Conservation (phyloP, 2,888 invertebrate genomes). For the Neoascia interrupta region DNA sequence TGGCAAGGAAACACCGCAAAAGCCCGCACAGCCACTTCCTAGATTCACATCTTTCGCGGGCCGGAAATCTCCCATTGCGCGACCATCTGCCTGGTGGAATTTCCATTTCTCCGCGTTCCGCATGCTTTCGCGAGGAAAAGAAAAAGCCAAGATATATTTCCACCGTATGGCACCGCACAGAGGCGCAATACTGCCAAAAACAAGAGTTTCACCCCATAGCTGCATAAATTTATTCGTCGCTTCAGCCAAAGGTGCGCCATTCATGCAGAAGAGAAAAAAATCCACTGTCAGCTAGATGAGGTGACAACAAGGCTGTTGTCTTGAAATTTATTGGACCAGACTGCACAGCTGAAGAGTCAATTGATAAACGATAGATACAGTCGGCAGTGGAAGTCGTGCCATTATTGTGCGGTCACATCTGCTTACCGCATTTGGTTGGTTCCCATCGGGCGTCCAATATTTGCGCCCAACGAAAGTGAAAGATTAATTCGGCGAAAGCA, state of each 20-base stretch:
- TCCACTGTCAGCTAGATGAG: constrained; percentile 28
- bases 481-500: constrained; percentile 62
- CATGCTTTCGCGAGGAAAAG: constrained; percentile 43
- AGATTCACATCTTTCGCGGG: constrained; percentile 21
- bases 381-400: constrained; percentile 43
- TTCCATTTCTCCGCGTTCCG: constrained; percentile 53
- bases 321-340: constrained; percentile 59
- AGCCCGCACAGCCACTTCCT: constrained; percentile 40
- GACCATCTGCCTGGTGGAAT: constrained; percentile 44
- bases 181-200: constrained; percentile 9
- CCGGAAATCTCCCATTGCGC: constrained; percentile 45
- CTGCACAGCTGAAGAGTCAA: constrained; percentile 46
- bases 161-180: constrained; percentile 56
- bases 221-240: constrained; percentile 32
- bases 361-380: constrained; percentile 59
- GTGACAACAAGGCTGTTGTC: constrained; percentile 59
- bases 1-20: constrained; percentile 18
- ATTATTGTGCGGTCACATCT: constrained; percentile 37
- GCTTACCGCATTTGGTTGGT: not conserved
- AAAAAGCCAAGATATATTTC: constrained; percentile 18
- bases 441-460: constrained; percentile 45
- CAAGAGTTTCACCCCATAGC: constrained; percentile 31
- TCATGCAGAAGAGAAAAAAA: too few species aligned
- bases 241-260: constrained; percentile 48
- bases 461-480: constrained; percentile 53